These are phyloP conservation scores for Eurystomus gularis DNA, from an alignment of 2,113 vertebrate species.

Conservation along the genomic window DNA sequence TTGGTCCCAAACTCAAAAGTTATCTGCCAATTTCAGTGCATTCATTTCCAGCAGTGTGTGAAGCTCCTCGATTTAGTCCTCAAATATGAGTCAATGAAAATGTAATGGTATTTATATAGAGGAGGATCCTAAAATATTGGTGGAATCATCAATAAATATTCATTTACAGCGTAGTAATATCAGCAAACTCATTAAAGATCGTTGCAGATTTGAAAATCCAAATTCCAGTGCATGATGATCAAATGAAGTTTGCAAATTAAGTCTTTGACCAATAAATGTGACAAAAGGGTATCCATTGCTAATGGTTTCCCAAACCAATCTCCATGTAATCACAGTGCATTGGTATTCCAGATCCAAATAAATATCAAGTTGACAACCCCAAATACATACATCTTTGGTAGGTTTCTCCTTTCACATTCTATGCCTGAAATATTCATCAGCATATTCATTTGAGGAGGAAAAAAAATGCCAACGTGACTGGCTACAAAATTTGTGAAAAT, in stretches of 20 bases:
- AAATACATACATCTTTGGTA: not conserved
- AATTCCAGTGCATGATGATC: not conserved
- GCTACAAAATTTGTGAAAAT: not conserved
- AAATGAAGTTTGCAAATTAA: not conserved
- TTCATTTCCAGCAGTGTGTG: not conserved
- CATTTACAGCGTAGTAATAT: not conserved
- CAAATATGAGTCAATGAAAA: not conserved
- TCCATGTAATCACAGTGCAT: not conserved
- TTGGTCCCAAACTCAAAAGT: not conserved
- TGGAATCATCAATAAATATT: not conserved
- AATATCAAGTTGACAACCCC: not conserved
- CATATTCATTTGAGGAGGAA: not conserved
- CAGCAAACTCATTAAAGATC: not conserved
- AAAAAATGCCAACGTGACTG: not conserved
- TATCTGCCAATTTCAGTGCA: not conserved
- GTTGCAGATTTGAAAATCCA: not conserved
- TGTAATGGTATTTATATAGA: not conserved
- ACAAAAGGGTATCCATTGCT: not conserved
- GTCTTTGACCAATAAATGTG: not conserved
- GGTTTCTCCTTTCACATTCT: not conserved
- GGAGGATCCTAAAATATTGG: not conserved
- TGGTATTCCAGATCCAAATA: not conserved
- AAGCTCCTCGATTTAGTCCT: not conserved
- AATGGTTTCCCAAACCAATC: not conserved
- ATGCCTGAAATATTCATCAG: not conserved